Conservation (phyloP, 1,140 invertebrate genomes). For the Gryllus bimaculatus region DNA sequence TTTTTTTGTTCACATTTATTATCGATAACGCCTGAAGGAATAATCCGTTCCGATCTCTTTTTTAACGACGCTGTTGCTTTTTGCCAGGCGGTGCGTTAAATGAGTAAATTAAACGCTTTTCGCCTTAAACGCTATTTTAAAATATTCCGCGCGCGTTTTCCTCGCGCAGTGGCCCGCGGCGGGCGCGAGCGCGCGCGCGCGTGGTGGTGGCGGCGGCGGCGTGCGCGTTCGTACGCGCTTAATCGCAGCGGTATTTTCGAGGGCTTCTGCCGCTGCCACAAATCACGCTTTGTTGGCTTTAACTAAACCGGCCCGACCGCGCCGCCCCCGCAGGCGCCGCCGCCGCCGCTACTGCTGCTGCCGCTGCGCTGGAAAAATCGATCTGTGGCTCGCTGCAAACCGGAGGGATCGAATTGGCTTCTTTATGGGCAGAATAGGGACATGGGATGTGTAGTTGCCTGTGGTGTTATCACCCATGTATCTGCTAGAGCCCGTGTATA, state of each 20-base stretch:
- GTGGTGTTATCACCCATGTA: too few relatives aligned
- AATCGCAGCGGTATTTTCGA: background rate
- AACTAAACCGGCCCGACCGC: background rate
- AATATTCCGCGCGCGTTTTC: background rate
- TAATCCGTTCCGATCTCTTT: background rate
- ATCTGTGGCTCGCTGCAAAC: background rate
- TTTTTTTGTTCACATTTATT: background rate
- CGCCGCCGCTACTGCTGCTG: background rate
- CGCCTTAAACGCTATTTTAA: background rate
- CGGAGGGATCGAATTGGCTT: background rate
- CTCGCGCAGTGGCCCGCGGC: background rate
- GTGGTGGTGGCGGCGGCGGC: too few relatives aligned
- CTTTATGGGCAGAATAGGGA: background rate
- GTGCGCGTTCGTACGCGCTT: background rate
- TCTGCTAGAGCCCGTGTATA: too few relatives aligned
- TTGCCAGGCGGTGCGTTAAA: background rate
- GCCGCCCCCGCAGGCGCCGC: too few relatives aligned
- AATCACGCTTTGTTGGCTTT: conserved; percentile 1
- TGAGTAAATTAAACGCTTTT: background rate
- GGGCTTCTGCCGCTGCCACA: background rate
- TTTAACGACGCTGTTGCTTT: background rate
- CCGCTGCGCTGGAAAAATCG: background rate
- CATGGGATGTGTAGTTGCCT: background rate
- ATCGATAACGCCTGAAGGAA: background rate
- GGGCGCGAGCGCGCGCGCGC: background rate